Evolutionary conservation across 53 echinoderm and acorn worm genomes (phyloP), one percentile per base, ranked within the genome.

Genomic region (Temnopleurus reevesii): DNA sequence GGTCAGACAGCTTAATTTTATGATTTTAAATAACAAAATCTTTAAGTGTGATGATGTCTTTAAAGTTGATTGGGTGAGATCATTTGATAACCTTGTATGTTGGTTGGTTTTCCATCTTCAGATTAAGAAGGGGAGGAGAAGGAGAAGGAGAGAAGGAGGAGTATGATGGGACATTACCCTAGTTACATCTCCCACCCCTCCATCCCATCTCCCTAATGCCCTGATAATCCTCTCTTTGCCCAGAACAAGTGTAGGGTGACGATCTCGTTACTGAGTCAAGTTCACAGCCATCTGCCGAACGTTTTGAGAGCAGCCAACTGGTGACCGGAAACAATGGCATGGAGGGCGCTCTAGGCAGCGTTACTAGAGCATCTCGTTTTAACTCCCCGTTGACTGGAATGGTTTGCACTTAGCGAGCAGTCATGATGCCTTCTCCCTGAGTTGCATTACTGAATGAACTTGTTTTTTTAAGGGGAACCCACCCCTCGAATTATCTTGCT

Each of bases 241-340:
- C 41, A 38, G n/a, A 28, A 79, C 79, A 79, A 79, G 79, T 79
- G 38, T 83, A 33, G 83, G 83, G 54, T 83, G 83, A 53, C 35
- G 83, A 83, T 83, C 83, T 18, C 18, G 83, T 83, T 83, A 83
- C 83, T 23, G 41, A 55, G 83, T 83, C 83, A 83, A 83, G 83
- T 83, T 83, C 83, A 83, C 35, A 15, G 56, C 83, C 83, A 83
- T 83, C 83, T 83, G 83, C 33, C 27, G 0, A 55, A 35, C 21
- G 21, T 83, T 83, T 83, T 19, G 15, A 19, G 23, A 29, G 47
- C 19, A 41, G 71, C 21, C 3, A 28, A 51, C 47, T 15, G 51
- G 13, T 51, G 51, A 80, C 80, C 28, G 4, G 30, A 80, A 21
- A 49, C 49, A 28, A 49, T 80, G 44, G 80, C 53, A 9, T 53